Evolutionary conservation across 2,888 invertebrate genomes (phyloP), one percentile per base, ranked within the genome.

Genomic region (Drosophila melanosoma): DNA sequence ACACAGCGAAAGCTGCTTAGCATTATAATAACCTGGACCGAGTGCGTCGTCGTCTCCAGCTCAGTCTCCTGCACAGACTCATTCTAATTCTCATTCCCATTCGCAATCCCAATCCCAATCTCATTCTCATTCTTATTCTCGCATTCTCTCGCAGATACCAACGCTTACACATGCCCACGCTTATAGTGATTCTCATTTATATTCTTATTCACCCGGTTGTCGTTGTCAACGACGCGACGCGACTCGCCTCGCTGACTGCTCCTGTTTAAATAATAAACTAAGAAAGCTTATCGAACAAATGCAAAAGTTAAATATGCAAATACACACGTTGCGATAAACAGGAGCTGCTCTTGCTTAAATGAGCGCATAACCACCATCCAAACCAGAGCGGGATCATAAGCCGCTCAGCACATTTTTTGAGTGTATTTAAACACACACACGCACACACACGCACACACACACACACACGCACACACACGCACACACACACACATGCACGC

Each of bases 251-350:
- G 81, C 58, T 73, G 61, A 66, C 74, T 67, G 74, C 67, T 81
- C 74, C 83, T 83, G 77, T 83, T 81, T 83, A 81, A 83, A 81
- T 81, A 81, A 83, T 81, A 81, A 81, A 81, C 81, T 81, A 83
- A 77, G 81, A 71, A 81, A 83, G 81, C 81, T 83, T 81, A 81
- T 81, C 81, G 81, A 83, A 67, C 74, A 81, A 81, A 81, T 83
- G 83, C 81, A 81, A 80, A 83, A 83, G 81, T 76, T 81, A 81
- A 81, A 81, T 81, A 81, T 81, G 81, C 81, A 83, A 83, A 81
- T 57, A 57, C 32, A 32, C 42, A 57, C 57, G 57, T 57, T 57
- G 40, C 69, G 61, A 82, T 66, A 79, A 75, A 79, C 70, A 29
- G 57, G 10, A 42, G 42, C 15, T 12, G 29, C 15, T 32, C 42